Evolutionary conservation across 2,797 vertebrate species (phyloP), one percentile per base, ranked within the genome.

Genomic region (Chelonia mydas): DNA sequence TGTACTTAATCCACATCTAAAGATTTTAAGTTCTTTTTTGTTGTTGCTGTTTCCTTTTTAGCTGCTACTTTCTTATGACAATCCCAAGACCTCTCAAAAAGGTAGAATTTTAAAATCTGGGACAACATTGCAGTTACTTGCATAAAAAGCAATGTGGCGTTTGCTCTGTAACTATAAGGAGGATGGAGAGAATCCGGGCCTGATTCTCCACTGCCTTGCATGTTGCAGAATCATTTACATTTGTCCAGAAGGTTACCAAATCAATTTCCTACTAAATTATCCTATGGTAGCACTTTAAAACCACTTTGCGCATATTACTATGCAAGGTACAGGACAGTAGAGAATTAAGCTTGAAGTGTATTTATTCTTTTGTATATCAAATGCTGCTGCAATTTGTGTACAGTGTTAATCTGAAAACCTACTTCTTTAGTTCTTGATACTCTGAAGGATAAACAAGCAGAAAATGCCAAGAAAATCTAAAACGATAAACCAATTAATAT

Each of bases 81-180:
- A 76, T 12, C 41, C 12, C 72, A 76, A 76, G 72, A 47, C 37
- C 45, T 23, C 72, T 45, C 37, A 76, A 45, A 76, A 76, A 27
- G 68, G 21, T 45, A 7, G 72, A 8, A 5, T 27, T 3, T 47
- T 79, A 78, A 90, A 68, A 1, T 45, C 76, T 12, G n/a, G 82
- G 31, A 54, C 15, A 80, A 4, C 10, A 84, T 78, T 88, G 83
- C n/a, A n/a, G n/a, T n/a, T n/a, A n/a, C n/a, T n/a, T n/a, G n/a
- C n/a, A n/a, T n/a, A n/a, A n/a, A n/a, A n/a, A n/a, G n/a, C 1
- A 0, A 50, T 23, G 65, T 84, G 33, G n/a, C n/a, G 0, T 47
- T 92, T 94, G 88, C 86, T n/a, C 4, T 74, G 82, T 76, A 94
- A 91, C 45, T n/a, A 55, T 65, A 81, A 90, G 80, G 45, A 68